Base-by-base conservation (phyloP, 1,140 invertebrate genomes). In the Drosophila jambulina region DNA sequence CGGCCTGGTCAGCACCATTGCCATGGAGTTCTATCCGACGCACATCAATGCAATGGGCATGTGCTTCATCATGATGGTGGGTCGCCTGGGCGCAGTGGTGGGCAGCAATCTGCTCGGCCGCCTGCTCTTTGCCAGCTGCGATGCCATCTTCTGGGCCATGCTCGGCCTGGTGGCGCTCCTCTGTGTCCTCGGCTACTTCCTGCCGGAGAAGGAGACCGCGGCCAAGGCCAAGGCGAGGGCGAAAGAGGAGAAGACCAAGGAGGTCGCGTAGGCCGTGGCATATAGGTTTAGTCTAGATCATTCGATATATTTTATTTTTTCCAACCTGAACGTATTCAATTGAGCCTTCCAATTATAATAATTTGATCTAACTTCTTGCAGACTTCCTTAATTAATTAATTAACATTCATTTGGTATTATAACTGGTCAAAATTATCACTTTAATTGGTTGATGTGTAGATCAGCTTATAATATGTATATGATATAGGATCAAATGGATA, bases 11-110 rank as follows among this genome's bases (percentile, higher is more conserved):
- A 91, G 87, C 69, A 91, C 93, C 43, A 90, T 92, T 8, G 82
- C 93, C 17, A 92, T 93, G 54, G 93, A 93, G 46, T 86, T 93
- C 59, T 93, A 93, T 69, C 93, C 93, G 8, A 93, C 93, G 4
- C 71, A 93, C 68, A 81, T 91, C 43, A 93, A 93, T 72, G 93
- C 92, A 21, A 94, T 93, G 93, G 93, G 93, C 49, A 91, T 94
- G 80, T 93, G 93, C 71, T 78, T 93, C 38, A 86, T 93, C 23
- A 91, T 94, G 81, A 93, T 93, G 91, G 82, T 88, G 42, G 93
- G 93, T 7, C 87, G 93, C n/a, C 45, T 94, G 13, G 93, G 93
- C 3, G 91, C 92, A 0, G 91, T 93, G 0, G 79, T 91, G 9
- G 93, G 92, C 23, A 92, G 91, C 54, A 93, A 93, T 61, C 7